A percentile compares a stretch with the other conserved stretches of the same genome.
Evolutionary conservation across 2,113 vertebrate species (phyloP).

Genomic region (Caranx ignobilis): DNA sequence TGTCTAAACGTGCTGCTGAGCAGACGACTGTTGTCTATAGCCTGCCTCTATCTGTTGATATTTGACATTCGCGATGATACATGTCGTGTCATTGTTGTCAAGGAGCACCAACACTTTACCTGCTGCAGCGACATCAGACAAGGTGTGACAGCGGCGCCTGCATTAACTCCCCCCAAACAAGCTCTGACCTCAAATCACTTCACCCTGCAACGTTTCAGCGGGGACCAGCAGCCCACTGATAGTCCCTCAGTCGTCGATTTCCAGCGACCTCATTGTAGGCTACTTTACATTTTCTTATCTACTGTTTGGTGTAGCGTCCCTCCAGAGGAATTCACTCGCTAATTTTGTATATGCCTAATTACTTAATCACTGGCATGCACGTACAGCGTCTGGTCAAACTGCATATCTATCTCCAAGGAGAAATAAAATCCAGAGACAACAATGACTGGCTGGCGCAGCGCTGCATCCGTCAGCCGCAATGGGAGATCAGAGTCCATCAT

Average conservation of each 20-base stretch:
- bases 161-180: constrained; percentile 37
- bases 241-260: not conserved
- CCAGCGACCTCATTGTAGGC: not conserved
- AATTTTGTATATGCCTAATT: constrained; percentile 2
- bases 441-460: constrained; percentile 66
- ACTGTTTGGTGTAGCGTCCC: not conserved
- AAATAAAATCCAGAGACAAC: constrained; percentile 41
- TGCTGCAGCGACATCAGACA: constrained; percentile 54
- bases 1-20: not conserved
- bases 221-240: not conserved
- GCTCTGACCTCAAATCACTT: constrained; percentile 64
- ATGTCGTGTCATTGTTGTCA: not conserved
- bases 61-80: constrained; percentile 3
- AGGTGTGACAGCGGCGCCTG: constrained; percentile 31
- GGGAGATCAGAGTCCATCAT: constrained; percentile 31
- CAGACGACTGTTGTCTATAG: not conserved
- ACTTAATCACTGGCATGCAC: constrained; percentile 16
- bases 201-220: constrained; percentile 15
- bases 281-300: not conserved
- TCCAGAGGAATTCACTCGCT: constrained; percentile 5
- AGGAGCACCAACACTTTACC: constrained; percentile 28
- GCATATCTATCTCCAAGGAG: constrained; percentile 58
- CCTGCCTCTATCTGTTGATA: not conserved
- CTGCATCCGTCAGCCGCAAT: constrained; percentile 64
- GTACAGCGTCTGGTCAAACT: constrained; percentile 21